These are phyloP conservation scores for Strigops habroptila DNA, from an alignment of 2,113 vertebrate genomes.

Conservation along the genomic window DNA sequence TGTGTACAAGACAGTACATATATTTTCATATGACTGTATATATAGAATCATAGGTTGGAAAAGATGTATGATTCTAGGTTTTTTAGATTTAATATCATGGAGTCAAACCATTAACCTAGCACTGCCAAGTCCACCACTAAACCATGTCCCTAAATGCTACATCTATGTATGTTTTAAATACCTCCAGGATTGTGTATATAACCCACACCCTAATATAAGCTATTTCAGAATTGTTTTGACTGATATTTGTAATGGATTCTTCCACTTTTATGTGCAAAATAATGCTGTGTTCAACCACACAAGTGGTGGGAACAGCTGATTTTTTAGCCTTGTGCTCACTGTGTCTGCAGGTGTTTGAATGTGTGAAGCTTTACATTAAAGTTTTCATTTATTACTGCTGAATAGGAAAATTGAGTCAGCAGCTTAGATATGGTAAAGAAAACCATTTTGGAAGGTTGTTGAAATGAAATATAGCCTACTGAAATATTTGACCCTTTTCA, in stretches of 20 bases:
- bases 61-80: not conserved
- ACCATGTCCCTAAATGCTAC: not conserved
- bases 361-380: not conserved
- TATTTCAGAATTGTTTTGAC: not conserved
- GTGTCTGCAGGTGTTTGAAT: not conserved
- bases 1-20: not conserved
- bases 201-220: fast-evolving
- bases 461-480: not conserved
- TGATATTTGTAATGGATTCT: not conserved
- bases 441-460: not conserved
- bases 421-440: not conserved
- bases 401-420: not conserved
- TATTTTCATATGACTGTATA: not conserved
- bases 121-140: not conserved
- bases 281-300: not conserved
- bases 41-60: not conserved
- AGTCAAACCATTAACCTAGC: not conserved
- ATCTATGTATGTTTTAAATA: not conserved
- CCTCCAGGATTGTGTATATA: fast-evolving
- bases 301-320: not conserved
- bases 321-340: not conserved
- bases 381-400: not conserved
- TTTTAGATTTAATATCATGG: not conserved
- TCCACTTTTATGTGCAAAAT: not conserved
- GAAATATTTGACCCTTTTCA: not conserved